phyloP scores from a whole-genome alignment of 1,140 invertebrate species.

The Hycleus phaleratus region DNA sequence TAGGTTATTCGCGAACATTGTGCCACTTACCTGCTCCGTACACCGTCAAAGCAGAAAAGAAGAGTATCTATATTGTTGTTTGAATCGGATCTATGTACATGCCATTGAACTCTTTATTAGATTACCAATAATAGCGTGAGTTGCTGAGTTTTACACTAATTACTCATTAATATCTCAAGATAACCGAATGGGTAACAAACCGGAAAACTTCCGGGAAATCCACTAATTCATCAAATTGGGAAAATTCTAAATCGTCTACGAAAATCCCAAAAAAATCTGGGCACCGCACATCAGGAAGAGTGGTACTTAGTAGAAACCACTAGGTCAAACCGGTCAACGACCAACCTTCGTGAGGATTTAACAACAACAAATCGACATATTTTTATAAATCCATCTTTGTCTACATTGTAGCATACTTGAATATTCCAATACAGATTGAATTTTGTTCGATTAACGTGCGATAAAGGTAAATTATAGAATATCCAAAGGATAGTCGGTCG shows the following conservation, averaged over 20 bases:
- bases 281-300: constrained; percentile 5
- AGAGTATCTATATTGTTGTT: constrained; percentile 29
- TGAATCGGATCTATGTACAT: constrained; percentile 26
- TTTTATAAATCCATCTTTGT: neutral
- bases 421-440: neutral
- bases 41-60: constrained; percentile 33
- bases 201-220: too few relatives aligned
- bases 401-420: neutral
- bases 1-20: constrained; percentile 37
- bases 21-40: constrained; percentile 39
- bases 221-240: too few relatives aligned
- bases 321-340: constrained; percentile 20
- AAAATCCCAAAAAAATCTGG: neutral
- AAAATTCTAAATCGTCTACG: too few relatives aligned
- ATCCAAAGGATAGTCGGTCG: constrained; percentile 7
- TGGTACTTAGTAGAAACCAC: constrained; percentile 17
- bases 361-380: neutral
- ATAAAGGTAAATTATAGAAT: constrained; percentile 15
- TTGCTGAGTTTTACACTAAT: neutral
- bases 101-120: constrained; percentile 35
- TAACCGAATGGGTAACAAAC: too few relatives aligned
- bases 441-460: neutral
- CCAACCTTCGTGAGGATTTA: constrained; percentile 14
- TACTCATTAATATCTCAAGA: too few relatives aligned
- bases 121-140: neutral